Base-by-base conservation (phyloP, 1,140 invertebrate genomes). In the Microvelia longipes region DNA sequence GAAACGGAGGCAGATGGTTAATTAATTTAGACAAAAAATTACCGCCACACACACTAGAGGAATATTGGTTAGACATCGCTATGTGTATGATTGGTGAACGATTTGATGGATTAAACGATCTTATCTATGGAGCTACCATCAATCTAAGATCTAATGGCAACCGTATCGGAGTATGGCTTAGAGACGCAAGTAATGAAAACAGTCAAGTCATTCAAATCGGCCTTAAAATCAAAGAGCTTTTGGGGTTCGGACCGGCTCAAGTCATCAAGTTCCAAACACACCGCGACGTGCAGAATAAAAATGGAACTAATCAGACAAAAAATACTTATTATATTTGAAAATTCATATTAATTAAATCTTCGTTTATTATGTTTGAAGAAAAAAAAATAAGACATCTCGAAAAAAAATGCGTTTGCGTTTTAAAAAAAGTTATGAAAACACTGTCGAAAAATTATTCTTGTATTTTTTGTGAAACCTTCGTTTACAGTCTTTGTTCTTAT, bases 41-140 rank as follows among this genome's bases (percentile, higher is more conserved):
- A 73, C 76, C 84, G 70, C 60, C 68, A 2, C 89, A 92, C 77
- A 90, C 94, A 79, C 82, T 98, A 73, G 95, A 98, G 80, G 86
- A 88, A 76, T 91, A 92, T 78, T 98, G 96, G 95, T 81, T 97
- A 73, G 95, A 98, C 87, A 89, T 93, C 76, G 90, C 30, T 74
- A 84, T 98, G 75, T 93, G 93, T 79, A 83, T 98, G 77, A 95
- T 98, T 83, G 96, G 96, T 64, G 95, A 98, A 84, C 89, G 91
- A 69, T 98, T 98, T 82, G 88, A 90, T 71, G 92, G 95, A 74
- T 84, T 89, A 76, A 89, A 93, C 73, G 89, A 94, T 73, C 89
- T 96, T 78, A 87, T 98, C 70, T 96, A 92, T 83, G 95, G 95
- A 66, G 93, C 94, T 74, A 94, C 96, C 69, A 92, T 98, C 29